These are phyloP conservation scores for Probaryconus sp. DNA, from an alignment of 1,140 invertebrate species.

Conservation along the genomic window DNA sequence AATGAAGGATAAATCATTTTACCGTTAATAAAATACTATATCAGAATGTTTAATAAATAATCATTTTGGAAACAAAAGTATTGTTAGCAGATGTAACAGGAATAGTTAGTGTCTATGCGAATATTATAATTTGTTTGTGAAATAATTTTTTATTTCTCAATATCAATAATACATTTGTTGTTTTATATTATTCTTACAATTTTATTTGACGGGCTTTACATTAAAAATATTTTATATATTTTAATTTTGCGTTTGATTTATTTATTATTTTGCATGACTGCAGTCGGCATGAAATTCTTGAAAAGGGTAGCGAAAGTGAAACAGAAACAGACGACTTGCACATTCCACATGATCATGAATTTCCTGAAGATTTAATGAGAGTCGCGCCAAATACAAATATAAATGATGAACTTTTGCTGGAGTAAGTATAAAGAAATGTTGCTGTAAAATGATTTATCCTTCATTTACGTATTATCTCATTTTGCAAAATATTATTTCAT, in stretches of 20 bases:
- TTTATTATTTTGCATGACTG: slow-evolving; percentile 74
- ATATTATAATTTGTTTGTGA: no score
- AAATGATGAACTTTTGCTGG: slow-evolving; percentile 76
- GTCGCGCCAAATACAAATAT: slow-evolving; percentile 72
- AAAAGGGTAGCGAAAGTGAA: slow-evolving; percentile 78
- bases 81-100: no score
- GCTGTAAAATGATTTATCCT: no score
- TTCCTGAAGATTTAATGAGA: slow-evolving; percentile 73
- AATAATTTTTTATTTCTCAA: no score
- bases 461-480: no score
- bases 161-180: not conserved
- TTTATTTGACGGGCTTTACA: not conserved
- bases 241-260: slow-evolving; percentile 65
- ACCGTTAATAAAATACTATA: no score
- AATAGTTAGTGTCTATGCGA: no score
- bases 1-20: no score
- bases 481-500: no score
- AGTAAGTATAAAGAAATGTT: slow-evolving; percentile 78
- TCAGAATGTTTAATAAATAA: no score
- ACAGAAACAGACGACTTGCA: slow-evolving; percentile 77
- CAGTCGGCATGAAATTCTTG: slow-evolving; percentile 76
- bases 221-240: slow-evolving; percentile 15
- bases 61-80: no score
- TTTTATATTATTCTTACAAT: not conserved
- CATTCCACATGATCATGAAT: slow-evolving; percentile 72